A percentile compares a stretch with the other conserved stretches of the same genome.
Evolutionary conservation across 1,140 invertebrate genomes (phyloP).

Genomic region (Frieseomelitta varia): DNA sequence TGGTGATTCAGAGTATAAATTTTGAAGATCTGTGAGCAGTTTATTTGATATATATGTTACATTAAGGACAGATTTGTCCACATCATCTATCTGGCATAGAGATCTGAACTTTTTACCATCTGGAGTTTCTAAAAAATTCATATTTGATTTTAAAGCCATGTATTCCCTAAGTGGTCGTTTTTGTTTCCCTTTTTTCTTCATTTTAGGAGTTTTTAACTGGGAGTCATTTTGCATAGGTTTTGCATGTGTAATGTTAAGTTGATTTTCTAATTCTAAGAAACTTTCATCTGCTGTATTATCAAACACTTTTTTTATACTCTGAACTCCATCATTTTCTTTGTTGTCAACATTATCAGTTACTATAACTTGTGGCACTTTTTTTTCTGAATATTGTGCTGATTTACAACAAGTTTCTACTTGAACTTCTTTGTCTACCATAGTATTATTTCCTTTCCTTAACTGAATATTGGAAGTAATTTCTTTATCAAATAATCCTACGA

Average conservation of each 20-base stretch:
- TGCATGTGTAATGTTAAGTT: conserved; percentile 12
- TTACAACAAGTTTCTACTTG: background rate
- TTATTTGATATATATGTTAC: conserved; percentile 58
- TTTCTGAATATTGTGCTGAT: background rate
- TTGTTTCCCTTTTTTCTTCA: conserved; percentile 10
- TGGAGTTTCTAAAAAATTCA: conserved; percentile 68
- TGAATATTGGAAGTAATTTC: background rate
- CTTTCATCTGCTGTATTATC: conserved; percentile 18
- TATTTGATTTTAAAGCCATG: conserved; percentile 66
- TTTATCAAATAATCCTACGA: conserved; percentile 13
- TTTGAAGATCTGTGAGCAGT: conserved; percentile 62
- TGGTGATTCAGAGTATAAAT: conserved; percentile 65
- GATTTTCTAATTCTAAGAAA: conserved; percentile 52
- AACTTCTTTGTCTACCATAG: conserved; percentile 8
- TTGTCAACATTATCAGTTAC: conserved; percentile 4
- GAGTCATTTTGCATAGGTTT: background rate
- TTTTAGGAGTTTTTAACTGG: background rate
- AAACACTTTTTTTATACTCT: background rate
- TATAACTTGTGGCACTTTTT: background rate
- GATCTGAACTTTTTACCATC: conserved; percentile 58
- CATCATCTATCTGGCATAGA: background rate
- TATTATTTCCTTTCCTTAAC: background rate
- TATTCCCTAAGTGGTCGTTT: conserved; percentile 64
- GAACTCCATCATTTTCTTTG: conserved; percentile 37
- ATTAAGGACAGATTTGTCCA: conserved; percentile 37